These are phyloP conservation scores for Pedionomus torquatus DNA, from an alignment of 2,113 vertebrate species.

Conservation along the genomic window DNA sequence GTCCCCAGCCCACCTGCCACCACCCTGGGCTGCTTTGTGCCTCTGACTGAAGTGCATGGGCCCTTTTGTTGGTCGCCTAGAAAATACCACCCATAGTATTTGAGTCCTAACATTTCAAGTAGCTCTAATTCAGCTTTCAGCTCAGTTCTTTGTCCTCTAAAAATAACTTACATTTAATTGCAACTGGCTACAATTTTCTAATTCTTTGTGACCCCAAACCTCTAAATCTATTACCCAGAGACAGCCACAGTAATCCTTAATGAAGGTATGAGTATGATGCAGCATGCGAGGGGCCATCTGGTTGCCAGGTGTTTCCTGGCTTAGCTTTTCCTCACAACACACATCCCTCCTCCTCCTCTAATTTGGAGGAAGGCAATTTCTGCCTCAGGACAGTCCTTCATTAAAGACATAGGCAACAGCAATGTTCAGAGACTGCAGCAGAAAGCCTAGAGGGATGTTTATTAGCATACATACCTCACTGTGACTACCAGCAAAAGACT, in stretches of 20 bases:
- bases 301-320: conserved; percentile 47
- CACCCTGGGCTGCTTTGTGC: neutral
- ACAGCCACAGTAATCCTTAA: conserved; percentile 59
- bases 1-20: neutral
- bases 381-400: neutral
- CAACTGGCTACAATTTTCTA: conserved; percentile 52
- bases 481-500: neutral
- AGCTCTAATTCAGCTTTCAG: conserved; percentile 21
- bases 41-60: neutral
- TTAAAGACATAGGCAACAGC: neutral
- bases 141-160: conserved; percentile 21
- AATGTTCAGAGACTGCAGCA: neutral
- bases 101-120: neutral
- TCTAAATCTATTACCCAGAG: conserved; percentile 58
- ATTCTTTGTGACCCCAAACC: conserved; percentile 53
- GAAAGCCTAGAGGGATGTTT: neutral
- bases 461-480: neutral
- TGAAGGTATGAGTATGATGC: conserved; percentile 4
- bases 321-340: conserved; percentile 30
- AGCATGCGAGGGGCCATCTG: conserved; percentile 40
- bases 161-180: conserved; percentile 44
- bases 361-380: conserved; percentile 30
- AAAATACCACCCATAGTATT: neutral
- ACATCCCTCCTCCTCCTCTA: conserved; percentile 4
- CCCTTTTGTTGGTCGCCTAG: neutral